Evolutionary conservation across 1,140 invertebrate genomes (phyloP).

Genomic region (Macrotrachela quadricornifera): DNA sequence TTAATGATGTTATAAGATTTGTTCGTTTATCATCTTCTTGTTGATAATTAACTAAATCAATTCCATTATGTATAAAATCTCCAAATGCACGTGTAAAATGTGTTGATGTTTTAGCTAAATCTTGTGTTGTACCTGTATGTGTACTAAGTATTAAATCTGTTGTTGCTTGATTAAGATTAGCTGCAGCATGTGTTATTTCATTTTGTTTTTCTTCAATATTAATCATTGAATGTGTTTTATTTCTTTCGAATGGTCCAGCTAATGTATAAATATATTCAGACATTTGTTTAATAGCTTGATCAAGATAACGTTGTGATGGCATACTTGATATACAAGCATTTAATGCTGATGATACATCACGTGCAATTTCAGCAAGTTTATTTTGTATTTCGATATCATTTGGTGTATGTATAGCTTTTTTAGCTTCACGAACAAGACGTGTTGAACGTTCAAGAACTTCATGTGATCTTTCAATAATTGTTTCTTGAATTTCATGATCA

Average conservation of each 20-base stretch:
- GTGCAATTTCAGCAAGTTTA: constrained; percentile 22
- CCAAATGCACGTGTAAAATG: constrained; percentile 54
- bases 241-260: background rate
- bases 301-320: constrained; percentile 66
- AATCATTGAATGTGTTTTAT: constrained; percentile 1
- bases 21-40: constrained; percentile 35
- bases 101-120: constrained; percentile 48
- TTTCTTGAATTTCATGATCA: constrained; percentile 39
- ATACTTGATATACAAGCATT: constrained; percentile 48
- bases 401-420: constrained; percentile 40
- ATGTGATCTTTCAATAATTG: constrained; percentile 36
- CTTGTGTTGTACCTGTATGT: constrained; percentile 38
- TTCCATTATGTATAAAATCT: constrained; percentile 45
- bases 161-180: constrained; percentile 54
- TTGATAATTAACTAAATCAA: constrained; percentile 49
- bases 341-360: constrained; percentile 31
- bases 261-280: constrained; percentile 14
- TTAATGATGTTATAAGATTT: constrained; percentile 60
- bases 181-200: constrained; percentile 57
- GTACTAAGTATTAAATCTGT: constrained; percentile 47
- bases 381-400: constrained; percentile 38
- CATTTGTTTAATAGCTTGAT: constrained; percentile 58
- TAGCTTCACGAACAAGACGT: constrained; percentile 53
- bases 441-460: constrained; percentile 55
- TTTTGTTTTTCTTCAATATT: constrained; percentile 49